phyloP scores from a whole-genome alignment of 1,140 invertebrate species.

The Megalonaias nervosa region DNA sequence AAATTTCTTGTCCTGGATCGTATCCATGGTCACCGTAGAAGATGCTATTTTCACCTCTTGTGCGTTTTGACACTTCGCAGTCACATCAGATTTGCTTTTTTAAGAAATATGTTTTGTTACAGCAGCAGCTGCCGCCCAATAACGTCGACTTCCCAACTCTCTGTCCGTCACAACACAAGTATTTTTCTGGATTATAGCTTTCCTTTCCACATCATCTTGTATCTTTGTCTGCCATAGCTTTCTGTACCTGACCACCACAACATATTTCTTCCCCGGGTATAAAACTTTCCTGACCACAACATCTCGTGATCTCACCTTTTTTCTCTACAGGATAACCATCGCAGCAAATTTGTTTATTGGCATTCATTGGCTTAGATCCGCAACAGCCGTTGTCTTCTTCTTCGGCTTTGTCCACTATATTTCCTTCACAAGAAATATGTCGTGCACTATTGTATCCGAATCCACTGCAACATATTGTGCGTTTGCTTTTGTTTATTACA shows the following conservation, averaged over 20 bases:
- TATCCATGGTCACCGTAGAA: not conserved
- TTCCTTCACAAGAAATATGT: conserved; percentile 21
- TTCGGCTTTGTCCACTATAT: not conserved
- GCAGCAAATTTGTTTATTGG: conserved; percentile 11
- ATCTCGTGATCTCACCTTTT: not conserved
- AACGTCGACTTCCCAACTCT: not conserved
- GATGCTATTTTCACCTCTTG: not conserved
- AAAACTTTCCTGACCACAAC: conserved; percentile 10
- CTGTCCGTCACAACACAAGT: conserved; percentile 12
- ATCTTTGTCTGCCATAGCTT: too few relatives aligned
- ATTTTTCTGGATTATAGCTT: conserved; percentile 10
- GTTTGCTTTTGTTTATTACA: not conserved
- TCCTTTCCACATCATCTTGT: conserved; percentile 24
- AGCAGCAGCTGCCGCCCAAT: conserved; percentile 18
- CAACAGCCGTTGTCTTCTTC: conserved; percentile 11
- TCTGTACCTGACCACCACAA: not conserved
- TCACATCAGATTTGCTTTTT: conserved; percentile 22
- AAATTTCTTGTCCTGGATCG: not conserved
- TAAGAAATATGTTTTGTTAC: conserved; percentile 8
- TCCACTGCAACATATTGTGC: conserved; percentile 9
- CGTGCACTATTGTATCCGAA: conserved; percentile 4
- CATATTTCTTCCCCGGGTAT: not conserved
- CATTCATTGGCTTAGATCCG: conserved; percentile 6
- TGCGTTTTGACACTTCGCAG: too few relatives aligned
- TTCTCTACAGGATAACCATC: not conserved